A percentile compares a stretch with the other conserved stretches of the same genome.
These are phyloP conservation scores for Blennius ocellaris DNA, from an alignment of 2,113 vertebrate species.

Conservation along the genomic window DNA sequence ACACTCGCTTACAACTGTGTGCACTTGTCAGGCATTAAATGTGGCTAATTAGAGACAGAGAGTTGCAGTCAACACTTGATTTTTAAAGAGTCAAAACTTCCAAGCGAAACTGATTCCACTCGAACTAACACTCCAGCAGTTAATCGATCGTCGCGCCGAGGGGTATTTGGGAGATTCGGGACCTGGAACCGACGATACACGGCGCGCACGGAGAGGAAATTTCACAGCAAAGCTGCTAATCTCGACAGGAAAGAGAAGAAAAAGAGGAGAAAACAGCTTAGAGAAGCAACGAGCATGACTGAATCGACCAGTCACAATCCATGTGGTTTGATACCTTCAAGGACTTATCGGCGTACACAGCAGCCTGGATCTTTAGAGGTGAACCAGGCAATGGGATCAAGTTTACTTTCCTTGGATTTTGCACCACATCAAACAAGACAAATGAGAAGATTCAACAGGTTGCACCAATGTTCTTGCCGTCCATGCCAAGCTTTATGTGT, in stretches of 20 bases:
- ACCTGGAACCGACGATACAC: not conserved
- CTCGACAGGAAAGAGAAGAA: not conserved
- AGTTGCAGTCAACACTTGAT: constrained; percentile 32
- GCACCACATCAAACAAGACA: too few relatives aligned
- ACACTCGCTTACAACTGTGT: constrained; percentile 6
- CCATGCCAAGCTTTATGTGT: too few relatives aligned
- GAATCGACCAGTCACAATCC: not conserved
- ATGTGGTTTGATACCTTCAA: not conserved
- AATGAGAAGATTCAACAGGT: too few relatives aligned
- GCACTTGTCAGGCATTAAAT: constrained; percentile 42
- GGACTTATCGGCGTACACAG: not conserved
- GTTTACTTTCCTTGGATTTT: too few relatives aligned
- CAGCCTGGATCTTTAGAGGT: not conserved
- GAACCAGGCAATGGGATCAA: not conserved
- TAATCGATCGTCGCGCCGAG: constrained; percentile 21
- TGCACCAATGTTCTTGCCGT: too few relatives aligned
- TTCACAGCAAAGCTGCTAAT: not conserved
- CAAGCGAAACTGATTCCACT: constrained; percentile 10
- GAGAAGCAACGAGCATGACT: not conserved
- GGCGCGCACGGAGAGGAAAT: not conserved
- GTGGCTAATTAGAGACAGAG: constrained; percentile 47
- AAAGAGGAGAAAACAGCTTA: not conserved
- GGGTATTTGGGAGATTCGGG: not conserved
- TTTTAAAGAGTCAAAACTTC: constrained; percentile 30
- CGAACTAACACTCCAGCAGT: constrained; percentile 27